Base-by-base conservation (phyloP, 2,888 invertebrate genomes). In the Arge pagana region DNA sequence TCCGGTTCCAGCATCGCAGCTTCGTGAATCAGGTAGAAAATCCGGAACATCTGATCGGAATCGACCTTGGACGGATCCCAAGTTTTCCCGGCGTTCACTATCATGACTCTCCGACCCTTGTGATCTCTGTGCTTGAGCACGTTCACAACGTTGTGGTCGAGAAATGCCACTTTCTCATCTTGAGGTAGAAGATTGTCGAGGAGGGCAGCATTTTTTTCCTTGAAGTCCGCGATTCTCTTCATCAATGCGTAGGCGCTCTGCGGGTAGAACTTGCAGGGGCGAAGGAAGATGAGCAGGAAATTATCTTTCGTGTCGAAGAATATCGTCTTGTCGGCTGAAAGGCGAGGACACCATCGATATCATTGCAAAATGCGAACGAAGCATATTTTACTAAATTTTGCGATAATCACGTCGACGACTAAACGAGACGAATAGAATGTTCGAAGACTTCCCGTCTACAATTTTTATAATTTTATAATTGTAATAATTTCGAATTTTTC, bases 221-320 rank as follows among this genome's bases (percentile, higher is more conserved):
- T 89, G 75, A 92, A 92, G 55, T 84, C 84, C 2, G 90, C 88
- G 43, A 85, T 81, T 53, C 89, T 82, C 69, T 86, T 86, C 88
- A 93, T 88, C 86, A 92, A 78, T 67, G 85, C 86, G 51, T 86
- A 78, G 0, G 92, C 92, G 76, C 90, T 90, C 64, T 90, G 82
- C 0, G 91, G 87, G 64, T 92, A 91, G 79, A 84, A 93, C 74
- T 93, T 92, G 77, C 88, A 88, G 19, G 90, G 89, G 53, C 93
- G 82, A 52, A 93, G 78, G 70, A 90, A 90, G 56, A 89, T 87
- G n/a, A 85, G 79, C 7, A 93, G 81, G 35, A 88, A 83, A 24
- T 89, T 89, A 61, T 92, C 91, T 61, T 89, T 89, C 33, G 89
- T 89, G 53, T 82, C 83, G 66, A 78, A 90, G 68, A 82, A 79